phyloP scores from a whole-genome alignment of 1,140 invertebrate genomes.

The Palaemon carinicauda region DNA sequence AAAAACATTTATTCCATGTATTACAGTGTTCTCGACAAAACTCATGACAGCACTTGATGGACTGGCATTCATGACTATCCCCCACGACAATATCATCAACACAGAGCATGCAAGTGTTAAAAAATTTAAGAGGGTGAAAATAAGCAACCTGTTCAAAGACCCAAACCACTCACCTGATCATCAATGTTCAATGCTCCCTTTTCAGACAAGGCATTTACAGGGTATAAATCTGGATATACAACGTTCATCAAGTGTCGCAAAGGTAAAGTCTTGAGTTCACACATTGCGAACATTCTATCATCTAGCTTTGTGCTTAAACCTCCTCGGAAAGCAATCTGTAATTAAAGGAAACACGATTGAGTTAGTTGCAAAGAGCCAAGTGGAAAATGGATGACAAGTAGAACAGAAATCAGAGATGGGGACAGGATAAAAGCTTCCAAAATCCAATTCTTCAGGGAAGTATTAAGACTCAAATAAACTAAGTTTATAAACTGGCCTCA shows the following conservation, averaged over 20 bases:
- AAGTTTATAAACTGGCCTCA: too few relatives aligned
- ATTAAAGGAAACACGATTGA: slow-evolving; percentile 59
- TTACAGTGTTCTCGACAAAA: background rate
- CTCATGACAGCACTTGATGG: background rate
- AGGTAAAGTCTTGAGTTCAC: slow-evolving; percentile 90
- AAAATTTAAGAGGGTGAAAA: background rate
- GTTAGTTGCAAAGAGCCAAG: background rate
- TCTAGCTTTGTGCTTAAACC: slow-evolving; percentile 88
- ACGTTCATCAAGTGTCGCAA: slow-evolving; percentile 75
- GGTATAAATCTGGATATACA: slow-evolving; percentile 93
- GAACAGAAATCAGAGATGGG: too few relatives aligned
- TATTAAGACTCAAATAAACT: too few relatives aligned
- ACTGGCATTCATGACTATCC: background rate
- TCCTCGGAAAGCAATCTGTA: slow-evolving; percentile 83
- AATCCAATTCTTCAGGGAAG: too few relatives aligned
- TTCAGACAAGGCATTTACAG: slow-evolving; percentile 80
- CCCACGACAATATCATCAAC: background rate
- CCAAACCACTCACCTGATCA: slow-evolving; percentile 62
- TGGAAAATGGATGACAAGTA: too few relatives aligned
- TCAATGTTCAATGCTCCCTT: slow-evolving; percentile 65
- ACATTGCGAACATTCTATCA: slow-evolving; percentile 92
- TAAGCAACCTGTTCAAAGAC: background rate
- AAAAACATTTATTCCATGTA: background rate
- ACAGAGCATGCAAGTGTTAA: background rate
- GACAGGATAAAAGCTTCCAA: too few relatives aligned